A percentile compares a stretch with the other conserved stretches of the same genome.
These are phyloP conservation scores for Microctonus hyperodae DNA, from an alignment of 2,888 invertebrate species.

Conservation along the genomic window DNA sequence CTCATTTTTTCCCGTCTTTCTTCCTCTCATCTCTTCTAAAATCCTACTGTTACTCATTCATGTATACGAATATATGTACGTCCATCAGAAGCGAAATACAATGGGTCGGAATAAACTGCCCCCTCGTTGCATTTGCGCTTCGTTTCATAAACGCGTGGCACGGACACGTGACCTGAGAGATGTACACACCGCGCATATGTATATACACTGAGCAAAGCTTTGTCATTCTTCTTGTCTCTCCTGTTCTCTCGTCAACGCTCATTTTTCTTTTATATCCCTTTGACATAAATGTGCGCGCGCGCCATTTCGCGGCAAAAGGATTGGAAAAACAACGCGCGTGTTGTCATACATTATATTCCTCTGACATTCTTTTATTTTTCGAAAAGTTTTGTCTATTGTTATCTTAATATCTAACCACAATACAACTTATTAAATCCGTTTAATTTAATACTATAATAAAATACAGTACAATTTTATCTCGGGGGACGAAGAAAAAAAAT, in stretches of 20 bases:
- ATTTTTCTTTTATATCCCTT: slow-evolving; percentile 36
- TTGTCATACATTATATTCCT: slow-evolving; percentile 11
- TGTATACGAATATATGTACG: slow-evolving; percentile 31
- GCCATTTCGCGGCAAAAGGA: slow-evolving; percentile 48
- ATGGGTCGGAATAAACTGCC: slow-evolving; percentile 49
- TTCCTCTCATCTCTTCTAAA: neutral
- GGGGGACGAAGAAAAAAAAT: too few species aligned
- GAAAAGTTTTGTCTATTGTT: slow-evolving; percentile 20
- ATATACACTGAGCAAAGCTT: slow-evolving; percentile 34
- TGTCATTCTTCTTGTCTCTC: slow-evolving; percentile 51
- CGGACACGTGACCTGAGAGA: slow-evolving; percentile 38
- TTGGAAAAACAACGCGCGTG: slow-evolving; percentile 34
- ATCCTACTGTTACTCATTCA: slow-evolving; percentile 57
- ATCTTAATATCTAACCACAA: too few species aligned
- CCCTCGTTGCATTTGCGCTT: slow-evolving; percentile 36
- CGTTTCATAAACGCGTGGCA: slow-evolving; percentile 38
- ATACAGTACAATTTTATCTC: neutral
- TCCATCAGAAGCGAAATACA: slow-evolving; percentile 35
- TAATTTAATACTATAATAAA: neutral
- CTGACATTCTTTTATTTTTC: slow-evolving; percentile 13
- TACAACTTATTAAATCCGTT: too few species aligned
- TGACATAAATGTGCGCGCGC: slow-evolving; percentile 29
- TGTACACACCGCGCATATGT: slow-evolving; percentile 32
- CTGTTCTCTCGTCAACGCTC: slow-evolving; percentile 42
- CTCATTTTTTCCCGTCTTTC: too few species aligned